Evolutionary conservation across 2,113 vertebrate genomes (phyloP), one percentile per base, ranked within the genome.

Genomic region (Triplophysa tibetana): DNA sequence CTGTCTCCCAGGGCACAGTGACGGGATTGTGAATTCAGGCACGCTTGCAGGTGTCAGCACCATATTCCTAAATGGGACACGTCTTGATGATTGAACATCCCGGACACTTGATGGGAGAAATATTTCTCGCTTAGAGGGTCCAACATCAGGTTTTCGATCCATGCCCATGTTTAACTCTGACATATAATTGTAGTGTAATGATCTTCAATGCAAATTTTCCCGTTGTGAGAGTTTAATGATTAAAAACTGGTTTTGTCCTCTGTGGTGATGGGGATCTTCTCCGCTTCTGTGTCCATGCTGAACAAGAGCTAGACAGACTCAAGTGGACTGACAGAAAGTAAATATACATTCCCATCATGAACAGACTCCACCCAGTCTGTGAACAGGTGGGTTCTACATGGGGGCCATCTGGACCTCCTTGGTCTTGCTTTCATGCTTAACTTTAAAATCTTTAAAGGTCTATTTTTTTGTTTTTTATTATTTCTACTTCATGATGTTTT

Each of bases 1-100:
- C 11, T 73, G 87, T 0, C 80, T 80, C 78, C 88, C 52, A 23
- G 90, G 85, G 48, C 81, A 70, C 77, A 93, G 83, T 60, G 90
- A 89, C 43, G 88, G 88, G 26, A 90, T 93, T 75, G 87, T 90
- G 78, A 93, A 95, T 74, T 90, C 89, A 50, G 91, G 89, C 21
- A 92, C 90, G 23, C 75, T 87, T 75, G 92, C 89, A 10, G 91
- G 90, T 73, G 90, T 91, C 85, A 94, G 81, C 14, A 91, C 85
- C 76, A 89, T 86, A 24, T 81, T 70, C 33, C 70, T 11, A 10
- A 81, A 38, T 48, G 75, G 24, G 24, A 75, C 14, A 23, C 65
- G 56, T 43, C 80, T 84, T 21, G 62, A 23, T 7, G 74, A n/a
- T 2, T 74, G 67, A 26, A n/a, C 62, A 26, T 77, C 60, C 61